These are phyloP conservation scores for Drosophila fuyamai DNA, from an alignment of 1,140 invertebrate genomes.

Conservation along the genomic window DNA sequence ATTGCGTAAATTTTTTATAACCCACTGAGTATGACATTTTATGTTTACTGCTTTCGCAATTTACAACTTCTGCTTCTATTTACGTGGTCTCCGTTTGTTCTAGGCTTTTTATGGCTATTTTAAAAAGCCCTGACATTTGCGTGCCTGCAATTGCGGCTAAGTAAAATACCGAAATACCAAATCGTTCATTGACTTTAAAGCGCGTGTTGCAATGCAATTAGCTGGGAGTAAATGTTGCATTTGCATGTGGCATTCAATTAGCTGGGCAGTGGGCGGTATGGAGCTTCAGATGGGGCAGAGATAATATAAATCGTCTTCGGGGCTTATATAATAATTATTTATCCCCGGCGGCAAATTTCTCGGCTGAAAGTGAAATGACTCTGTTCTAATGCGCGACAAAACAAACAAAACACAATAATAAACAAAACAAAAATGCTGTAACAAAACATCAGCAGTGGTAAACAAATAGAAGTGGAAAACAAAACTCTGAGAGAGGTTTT, in stretches of 20 bases:
- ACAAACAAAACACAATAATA: constrained; percentile 26
- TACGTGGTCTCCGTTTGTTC: constrained; percentile 5
- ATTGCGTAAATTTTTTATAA: constrained; percentile 38
- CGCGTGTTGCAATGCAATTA: constrained; percentile 77
- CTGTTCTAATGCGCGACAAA: constrained; percentile 50
- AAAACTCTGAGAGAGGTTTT: constrained; percentile 57
- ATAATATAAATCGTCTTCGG: constrained; percentile 36
- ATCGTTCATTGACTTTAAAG: constrained; percentile 80
- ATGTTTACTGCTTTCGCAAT: constrained; percentile 49
- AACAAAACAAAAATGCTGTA: constrained; percentile 29
- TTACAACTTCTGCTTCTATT: constrained; percentile 47
- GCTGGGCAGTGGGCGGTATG: constrained; percentile 12
- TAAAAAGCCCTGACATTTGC: constrained; percentile 70
- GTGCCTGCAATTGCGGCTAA: constrained; percentile 38
- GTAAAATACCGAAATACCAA: constrained; percentile 35
- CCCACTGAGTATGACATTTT: constrained; percentile 50
- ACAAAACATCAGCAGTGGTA: constrained; percentile 12
- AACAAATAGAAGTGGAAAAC: constrained; percentile 63
- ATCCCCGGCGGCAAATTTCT: constrained; percentile 11
- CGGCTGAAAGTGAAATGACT: constrained; percentile 55
- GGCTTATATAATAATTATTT: constrained; percentile 50
- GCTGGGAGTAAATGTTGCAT: constrained; percentile 63
- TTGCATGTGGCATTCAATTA: constrained; percentile 71
- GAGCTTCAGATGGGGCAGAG: constrained; percentile 27
- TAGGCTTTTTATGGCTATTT: constrained; percentile 41